Evolutionary conservation across 2,113 vertebrate genomes (phyloP).

Genomic region (Chaenogobius annularis): DNA sequence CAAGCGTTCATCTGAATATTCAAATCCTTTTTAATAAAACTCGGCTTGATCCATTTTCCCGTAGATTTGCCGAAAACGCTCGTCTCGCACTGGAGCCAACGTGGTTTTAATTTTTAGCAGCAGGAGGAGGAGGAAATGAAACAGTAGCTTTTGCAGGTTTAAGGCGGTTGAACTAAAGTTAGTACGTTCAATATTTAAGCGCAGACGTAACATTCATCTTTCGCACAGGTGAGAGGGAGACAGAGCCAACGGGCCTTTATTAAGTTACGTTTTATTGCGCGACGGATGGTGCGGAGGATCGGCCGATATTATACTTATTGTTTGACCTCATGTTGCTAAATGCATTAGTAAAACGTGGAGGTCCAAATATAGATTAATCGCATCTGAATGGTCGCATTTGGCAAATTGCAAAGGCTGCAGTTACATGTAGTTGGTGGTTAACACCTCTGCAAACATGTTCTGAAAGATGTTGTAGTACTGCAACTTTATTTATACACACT

Average conservation of each 20-base stretch:
- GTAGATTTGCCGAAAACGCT: constrained; percentile 70
- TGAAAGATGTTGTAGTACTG: no score
- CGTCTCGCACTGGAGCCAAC: constrained; percentile 58
- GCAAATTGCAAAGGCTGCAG: no score
- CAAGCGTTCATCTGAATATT: constrained; percentile 83
- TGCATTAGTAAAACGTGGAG: not conserved
- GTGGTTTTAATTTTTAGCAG: constrained; percentile 67
- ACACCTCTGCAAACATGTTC: no score
- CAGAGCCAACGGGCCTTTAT: not conserved
- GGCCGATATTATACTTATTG: not conserved
- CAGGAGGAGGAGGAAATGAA: constrained; percentile 31
- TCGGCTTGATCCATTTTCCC: constrained; percentile 72
- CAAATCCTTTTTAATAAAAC: constrained; percentile 81
- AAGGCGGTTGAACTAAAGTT: constrained; percentile 35
- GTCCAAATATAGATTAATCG: not conserved
- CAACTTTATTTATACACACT: no score
- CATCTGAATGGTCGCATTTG: not conserved
- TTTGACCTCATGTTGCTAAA: constrained; percentile 1
- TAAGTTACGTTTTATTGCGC: not conserved
- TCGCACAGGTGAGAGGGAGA: not conserved
- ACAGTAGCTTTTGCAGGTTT: constrained; percentile 48
- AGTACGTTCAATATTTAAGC: not conserved
- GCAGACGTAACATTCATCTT: constrained; percentile 12
- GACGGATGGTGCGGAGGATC: not conserved
- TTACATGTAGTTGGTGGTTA: no score